Conservation (phyloP, 2,113 vertebrate genomes). For the Piprites chloris region DNA sequence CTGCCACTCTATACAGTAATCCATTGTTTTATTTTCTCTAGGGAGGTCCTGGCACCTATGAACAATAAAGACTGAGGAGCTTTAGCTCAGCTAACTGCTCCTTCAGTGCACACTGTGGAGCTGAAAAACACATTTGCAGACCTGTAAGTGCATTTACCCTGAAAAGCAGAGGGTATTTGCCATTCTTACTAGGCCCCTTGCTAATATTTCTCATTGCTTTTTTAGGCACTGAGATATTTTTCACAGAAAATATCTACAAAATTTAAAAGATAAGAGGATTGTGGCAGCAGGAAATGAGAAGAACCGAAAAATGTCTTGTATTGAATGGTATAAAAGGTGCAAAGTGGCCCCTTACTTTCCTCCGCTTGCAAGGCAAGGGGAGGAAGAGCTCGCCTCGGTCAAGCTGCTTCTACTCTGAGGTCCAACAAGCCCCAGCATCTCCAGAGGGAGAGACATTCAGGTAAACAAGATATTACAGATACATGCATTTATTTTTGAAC, state of each 20-base stretch:
- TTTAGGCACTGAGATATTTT: neutral
- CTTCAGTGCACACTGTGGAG: neutral
- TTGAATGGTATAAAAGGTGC: neutral
- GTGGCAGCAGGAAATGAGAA: neutral
- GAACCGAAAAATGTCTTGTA: neutral
- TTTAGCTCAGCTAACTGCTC: neutral
- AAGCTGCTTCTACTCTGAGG: neutral
- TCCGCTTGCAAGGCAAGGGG: neutral
- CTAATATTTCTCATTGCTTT: neutral
- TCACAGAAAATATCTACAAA: neutral
- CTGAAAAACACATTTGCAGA: neutral
- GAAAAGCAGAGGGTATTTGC: neutral
- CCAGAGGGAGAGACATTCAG: neutral
- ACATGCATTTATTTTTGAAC: neutral
- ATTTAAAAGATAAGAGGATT: neutral
- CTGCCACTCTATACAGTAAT: neutral
- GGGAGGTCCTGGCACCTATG: neutral
- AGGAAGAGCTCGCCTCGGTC: neutral
- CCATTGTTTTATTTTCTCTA: neutral
- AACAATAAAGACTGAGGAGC: neutral
- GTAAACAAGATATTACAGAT: neutral
- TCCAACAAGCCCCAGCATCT: neutral
- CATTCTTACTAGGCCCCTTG: neutral
- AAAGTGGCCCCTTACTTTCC: neutral
- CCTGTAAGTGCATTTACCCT: neutral